Percentiles rank a stretch among this genome's conserved stretches.
Conservation (phyloP, 2,888 invertebrate species). For the Cordilura impudica region DNA sequence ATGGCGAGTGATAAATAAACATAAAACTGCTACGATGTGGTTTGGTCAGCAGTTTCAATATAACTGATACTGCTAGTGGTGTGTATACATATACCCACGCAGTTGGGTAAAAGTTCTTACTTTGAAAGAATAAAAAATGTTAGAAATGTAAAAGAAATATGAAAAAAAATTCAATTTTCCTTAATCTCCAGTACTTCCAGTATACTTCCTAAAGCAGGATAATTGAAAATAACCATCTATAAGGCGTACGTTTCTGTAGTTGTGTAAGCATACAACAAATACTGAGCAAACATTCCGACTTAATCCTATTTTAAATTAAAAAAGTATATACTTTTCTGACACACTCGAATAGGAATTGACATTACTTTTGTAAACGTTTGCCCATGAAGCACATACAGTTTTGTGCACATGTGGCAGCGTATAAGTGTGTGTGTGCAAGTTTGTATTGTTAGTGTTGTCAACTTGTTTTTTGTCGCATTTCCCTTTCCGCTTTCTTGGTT, state of each 20-base stretch:
- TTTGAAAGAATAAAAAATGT: background rate
- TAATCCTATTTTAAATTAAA: constrained; percentile 7
- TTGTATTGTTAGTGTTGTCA: background rate
- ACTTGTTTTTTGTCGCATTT: constrained; percentile 37
- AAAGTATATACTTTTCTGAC: background rate
- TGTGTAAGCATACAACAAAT: background rate
- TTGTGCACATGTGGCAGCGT: background rate
- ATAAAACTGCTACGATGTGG: no score
- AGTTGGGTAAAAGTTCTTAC: no score
- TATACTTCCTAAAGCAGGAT: constrained; percentile 6
- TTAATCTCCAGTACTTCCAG: constrained; percentile 20
- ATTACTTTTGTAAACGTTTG: background rate
- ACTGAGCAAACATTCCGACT: background rate
- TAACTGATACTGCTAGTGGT: no score
- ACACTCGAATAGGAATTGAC: constrained; percentile 2
- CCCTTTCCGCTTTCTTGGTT: constrained; percentile 57
- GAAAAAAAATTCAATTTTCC: constrained; percentile 35
- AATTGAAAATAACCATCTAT: constrained; percentile 23
- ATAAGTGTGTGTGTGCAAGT: background rate
- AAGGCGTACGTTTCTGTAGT: background rate
- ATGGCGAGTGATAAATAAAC: no score
- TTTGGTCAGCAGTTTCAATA: no score
- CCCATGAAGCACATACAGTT: background rate
- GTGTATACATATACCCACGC: no score
- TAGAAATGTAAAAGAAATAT: background rate